Evolutionary conservation across 2,888 invertebrate species (phyloP), one percentile per base, ranked within the genome.

Genomic region (Morpho achilles): DNA sequence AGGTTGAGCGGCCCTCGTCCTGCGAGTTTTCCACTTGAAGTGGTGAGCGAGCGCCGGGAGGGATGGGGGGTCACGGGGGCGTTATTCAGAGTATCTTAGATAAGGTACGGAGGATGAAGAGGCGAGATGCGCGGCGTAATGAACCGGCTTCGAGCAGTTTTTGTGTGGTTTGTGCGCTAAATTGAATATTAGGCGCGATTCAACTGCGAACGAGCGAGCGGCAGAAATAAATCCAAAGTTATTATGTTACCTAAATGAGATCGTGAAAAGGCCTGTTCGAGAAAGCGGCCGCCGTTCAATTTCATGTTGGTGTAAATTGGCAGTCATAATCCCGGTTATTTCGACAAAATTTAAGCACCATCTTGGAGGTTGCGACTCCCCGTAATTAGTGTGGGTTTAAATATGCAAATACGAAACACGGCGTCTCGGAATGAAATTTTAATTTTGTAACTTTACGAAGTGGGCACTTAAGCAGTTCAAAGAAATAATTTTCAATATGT

Each of bases 171-270:
- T 85, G 77, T 79, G 79, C 77, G 78, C 82, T 83, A 89, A 90
- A 90, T 90, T 89, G 88, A 90, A 90, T 89, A 87, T 90, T 88
- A 89, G 87, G 84, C 84, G 82, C 87, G 87, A 87, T 89, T 87
- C 85, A 82, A 84, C 84, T 82, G 86, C 82, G 85, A 87, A 87
- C 80, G 82, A 88, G 79, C 84, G 84, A 80, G 85, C 84, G 84
- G 80, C 80, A 77, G 84, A 82, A 83, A 88, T 88, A 87, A 88
- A 87, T 88, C 85, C 85, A 85, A 80, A 81, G 86, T 87, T 88
- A 87, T 88, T 86, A 84, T 88, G 86, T 87, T 87, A 85, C 85
- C 83, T 77, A 84, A 88, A 88, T 84, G 83, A 87, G 85, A 85
- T 86, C 84, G 84, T 78, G 79, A 82, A 79, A 80, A 82, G 79